phyloP scores from a whole-genome alignment of 2,888 invertebrate species.

The Ormyrus labotus region DNA sequence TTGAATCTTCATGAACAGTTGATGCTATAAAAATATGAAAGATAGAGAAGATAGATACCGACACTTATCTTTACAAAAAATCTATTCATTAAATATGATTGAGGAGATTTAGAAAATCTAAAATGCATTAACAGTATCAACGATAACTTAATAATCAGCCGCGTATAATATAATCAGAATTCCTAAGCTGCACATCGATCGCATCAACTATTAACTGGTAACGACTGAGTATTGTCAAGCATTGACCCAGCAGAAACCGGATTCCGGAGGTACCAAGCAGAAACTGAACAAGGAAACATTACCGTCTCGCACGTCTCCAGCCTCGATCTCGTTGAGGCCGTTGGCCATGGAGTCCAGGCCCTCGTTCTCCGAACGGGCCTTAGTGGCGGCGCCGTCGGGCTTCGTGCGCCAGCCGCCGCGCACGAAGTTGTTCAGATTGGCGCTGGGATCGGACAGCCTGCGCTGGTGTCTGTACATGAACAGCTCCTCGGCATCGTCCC shows the following conservation, averaged over 20 bases:
- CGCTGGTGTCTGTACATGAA: slow-evolving; percentile 89
- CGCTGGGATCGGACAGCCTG: slow-evolving; percentile 94
- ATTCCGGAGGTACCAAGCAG: too few relatives aligned
- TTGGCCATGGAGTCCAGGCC: slow-evolving; percentile 90
- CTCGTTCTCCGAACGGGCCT: slow-evolving; percentile 93
- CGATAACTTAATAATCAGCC: too few relatives aligned
- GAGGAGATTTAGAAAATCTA: too few relatives aligned
- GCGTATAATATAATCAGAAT: too few relatives aligned
- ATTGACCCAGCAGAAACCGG: neutral
- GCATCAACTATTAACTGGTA: too few relatives aligned
- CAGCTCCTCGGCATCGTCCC: slow-evolving; percentile 92
- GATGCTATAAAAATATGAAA: too few relatives aligned
- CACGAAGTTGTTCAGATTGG: slow-evolving; percentile 90
- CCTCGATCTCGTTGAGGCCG: slow-evolving; percentile 94
- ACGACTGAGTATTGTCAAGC: neutral
- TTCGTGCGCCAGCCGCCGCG: slow-evolving; percentile 89
- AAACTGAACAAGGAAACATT: slow-evolving; percentile 58
- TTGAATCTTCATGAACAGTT: too few relatives aligned
- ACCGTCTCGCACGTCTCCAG: slow-evolving; percentile 95
- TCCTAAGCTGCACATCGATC: too few relatives aligned
- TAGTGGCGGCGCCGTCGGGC: slow-evolving; percentile 77
- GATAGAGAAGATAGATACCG: too few relatives aligned
- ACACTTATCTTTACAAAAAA: too few relatives aligned
- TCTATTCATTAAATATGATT: too few relatives aligned
- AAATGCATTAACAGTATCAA: too few relatives aligned